phyloP scores from a whole-genome alignment of 2,797 vertebrate species.

The Chloroceryle inda region DNA sequence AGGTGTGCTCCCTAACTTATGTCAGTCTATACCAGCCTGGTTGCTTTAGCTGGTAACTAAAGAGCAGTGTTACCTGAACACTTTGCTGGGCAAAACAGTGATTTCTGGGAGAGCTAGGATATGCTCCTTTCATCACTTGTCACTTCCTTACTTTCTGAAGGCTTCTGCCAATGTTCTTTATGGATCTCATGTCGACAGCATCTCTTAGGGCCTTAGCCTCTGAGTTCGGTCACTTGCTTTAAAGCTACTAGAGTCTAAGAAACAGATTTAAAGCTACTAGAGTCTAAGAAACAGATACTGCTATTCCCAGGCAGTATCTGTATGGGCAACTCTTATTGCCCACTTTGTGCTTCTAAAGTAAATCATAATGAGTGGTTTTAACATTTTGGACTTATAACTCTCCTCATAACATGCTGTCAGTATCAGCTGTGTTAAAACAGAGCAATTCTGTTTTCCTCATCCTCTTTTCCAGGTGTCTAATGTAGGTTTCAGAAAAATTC shows the following conservation, averaged over 20 bases:
- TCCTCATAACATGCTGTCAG: background rate
- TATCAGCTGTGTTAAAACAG: background rate
- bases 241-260: background rate
- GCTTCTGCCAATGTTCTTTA: background rate
- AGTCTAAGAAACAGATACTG: background rate
- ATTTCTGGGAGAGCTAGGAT: background rate
- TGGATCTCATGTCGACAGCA: background rate
- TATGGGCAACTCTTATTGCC: background rate
- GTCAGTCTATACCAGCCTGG: background rate
- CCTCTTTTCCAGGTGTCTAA: background rate
- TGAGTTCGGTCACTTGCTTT: background rate
- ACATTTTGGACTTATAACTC: background rate
- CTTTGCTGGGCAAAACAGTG: background rate
- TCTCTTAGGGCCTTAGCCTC: background rate
- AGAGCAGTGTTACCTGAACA: background rate
- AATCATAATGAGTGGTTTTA: background rate
- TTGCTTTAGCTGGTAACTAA: background rate
- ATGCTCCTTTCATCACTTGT: background rate
- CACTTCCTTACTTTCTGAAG: background rate
- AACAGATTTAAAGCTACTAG: background rate
- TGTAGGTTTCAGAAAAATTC: background rate
- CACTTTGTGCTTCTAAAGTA: background rate
- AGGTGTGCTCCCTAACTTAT: rapidly evolving
- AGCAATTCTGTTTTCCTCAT: background rate
- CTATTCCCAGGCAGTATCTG: background rate